Evolutionary conservation across 2,113 vertebrate genomes (phyloP), one percentile per base, ranked within the genome.

Genomic region (Oophaga pumilio): DNA sequence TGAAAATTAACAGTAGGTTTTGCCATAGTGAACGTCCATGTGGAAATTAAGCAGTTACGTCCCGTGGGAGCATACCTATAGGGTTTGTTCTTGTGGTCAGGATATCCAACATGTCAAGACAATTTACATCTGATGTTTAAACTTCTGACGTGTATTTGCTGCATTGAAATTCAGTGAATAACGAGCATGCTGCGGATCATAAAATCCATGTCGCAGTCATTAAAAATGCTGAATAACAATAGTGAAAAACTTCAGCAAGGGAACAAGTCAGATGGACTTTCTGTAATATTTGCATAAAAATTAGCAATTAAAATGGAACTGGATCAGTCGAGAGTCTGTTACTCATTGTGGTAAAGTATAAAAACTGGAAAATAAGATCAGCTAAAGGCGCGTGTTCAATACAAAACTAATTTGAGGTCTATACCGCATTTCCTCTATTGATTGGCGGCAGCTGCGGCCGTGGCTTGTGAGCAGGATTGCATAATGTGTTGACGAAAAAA

Each of bases 401-500:
- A 50, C 71, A 74, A 49, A 74, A 12, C 33, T 11, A 22, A 50
- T 50, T 10, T 18, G 8, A 5, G 20, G 0, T 50, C 71, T 74
- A 50, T 52, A 18, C 43, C 13, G 80, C 20, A n/a, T 24, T 82
- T 50, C 60, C n/a, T 43, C 77, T 85, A 33, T 6, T 86, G 74
- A 86, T n/a, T 73, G 20, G 60, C 26, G 52, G 53, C 85, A 81
- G 85, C 77, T 59, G 76, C 74, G 7, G 57, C 73, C 52, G 22
- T 10, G 28, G 20, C 33, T 12, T n/a, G 52, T 50, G 77, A 80
- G 24, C 28, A 50, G 53, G 66, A 53, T 87, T 81, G 62, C n/a
- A 82, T 74, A 74, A 74, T 80, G 82, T 50, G 66, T 49, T 8
- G 22, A 60, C 53, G 52, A 73, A 81, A 28, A 6, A 62, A 9